Evolutionary conservation across 2,888 invertebrate species (phyloP), one percentile per base, ranked within the genome.

Genomic region (Lottia scabra): DNA sequence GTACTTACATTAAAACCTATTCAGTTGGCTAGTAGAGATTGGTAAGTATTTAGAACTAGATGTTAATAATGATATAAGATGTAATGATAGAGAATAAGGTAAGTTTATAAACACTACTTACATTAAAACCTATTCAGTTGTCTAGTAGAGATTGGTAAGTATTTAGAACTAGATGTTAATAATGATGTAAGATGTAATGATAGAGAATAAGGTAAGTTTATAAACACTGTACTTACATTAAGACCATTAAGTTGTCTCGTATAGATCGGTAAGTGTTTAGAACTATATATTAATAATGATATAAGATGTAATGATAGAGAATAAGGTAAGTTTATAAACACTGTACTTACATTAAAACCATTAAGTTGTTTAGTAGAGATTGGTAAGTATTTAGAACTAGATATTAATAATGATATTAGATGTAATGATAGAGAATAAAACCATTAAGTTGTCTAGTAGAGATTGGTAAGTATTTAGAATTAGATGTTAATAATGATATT

Each of bases 121-220:
- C 85, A 78, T 83, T 80, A 65, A 84, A 84, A 46, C 83, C 81
- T n/a, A 74, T 85, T 84, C 12, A 84, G 75, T 45, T 75, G 78
- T 66, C 84, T 78, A 67, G 81, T 83, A n/a, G 83, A 81, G 15
- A 38, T 15, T 5, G 81, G 81, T 10, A 85, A 72, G 13, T 72
- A 56, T 67, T 78, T 80, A 38, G 83, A 81, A 74, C 81, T 83
- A 10, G 74, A 62, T n/a, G 82, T 68, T 13, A 85, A 78, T 30
- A 77, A 67, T 19, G 79, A 71, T 56, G 83, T 66, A 13, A 84
- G 74, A 72, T 83, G 80, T 19, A 81, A 72, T 71, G 82, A 81
- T 44, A 83, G 75, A 48, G 80, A 75, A 72, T 84, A 79, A 63
- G 85, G 84, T 13, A 85, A 13, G 74, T 38, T 10, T 38, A 38